These are phyloP conservation scores for Holothuria scabra DNA, from an alignment of 53 echinoderm and acorn worm species.

Conservation along the genomic window DNA sequence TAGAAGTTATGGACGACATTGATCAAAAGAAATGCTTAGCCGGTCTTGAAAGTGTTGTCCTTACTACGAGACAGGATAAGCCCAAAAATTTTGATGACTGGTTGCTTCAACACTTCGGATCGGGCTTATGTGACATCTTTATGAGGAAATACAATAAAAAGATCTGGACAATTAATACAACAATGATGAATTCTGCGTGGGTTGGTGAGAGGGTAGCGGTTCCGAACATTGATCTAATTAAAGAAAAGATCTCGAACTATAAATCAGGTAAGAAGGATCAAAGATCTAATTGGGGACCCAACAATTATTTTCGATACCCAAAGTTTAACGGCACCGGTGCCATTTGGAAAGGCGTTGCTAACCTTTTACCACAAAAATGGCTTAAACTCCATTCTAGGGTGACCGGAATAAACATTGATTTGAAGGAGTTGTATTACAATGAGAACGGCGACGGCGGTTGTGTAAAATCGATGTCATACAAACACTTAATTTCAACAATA, in stretches of 20 bases:
- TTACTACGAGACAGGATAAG: neutral
- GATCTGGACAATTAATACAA: constrained; percentile 52
- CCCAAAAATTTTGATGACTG: constrained; percentile 57
- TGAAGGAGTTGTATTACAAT: neutral
- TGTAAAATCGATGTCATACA: constrained; percentile 3
- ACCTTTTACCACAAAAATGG: constrained; percentile 42
- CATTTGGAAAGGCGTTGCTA: constrained; percentile 52
- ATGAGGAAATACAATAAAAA: constrained; percentile 64
- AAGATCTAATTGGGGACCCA: constrained; percentile 49
- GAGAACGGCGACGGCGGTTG: neutral
- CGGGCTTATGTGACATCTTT: constrained; percentile 53
- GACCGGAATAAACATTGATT: constrained; percentile 28
- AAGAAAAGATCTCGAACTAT: constrained; percentile 19
- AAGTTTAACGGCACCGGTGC: constrained; percentile 50
- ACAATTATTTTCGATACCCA: constrained; percentile 46
- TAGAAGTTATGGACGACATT: constrained; percentile 52
- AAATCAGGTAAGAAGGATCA: neutral
- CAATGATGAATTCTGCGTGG: constrained; percentile 56
- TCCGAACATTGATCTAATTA: constrained; percentile 48
- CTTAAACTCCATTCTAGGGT: constrained; percentile 49
- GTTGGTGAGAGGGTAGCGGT: constrained; percentile 52
- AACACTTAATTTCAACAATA: constrained; percentile 29
- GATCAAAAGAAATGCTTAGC: constrained; percentile 43
- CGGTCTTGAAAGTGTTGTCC: constrained; percentile 39
- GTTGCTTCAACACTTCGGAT: constrained; percentile 46